These are phyloP conservation scores for Chrysemys picta DNA, from an alignment of 2,113 vertebrate genomes.

Conservation along the genomic window DNA sequence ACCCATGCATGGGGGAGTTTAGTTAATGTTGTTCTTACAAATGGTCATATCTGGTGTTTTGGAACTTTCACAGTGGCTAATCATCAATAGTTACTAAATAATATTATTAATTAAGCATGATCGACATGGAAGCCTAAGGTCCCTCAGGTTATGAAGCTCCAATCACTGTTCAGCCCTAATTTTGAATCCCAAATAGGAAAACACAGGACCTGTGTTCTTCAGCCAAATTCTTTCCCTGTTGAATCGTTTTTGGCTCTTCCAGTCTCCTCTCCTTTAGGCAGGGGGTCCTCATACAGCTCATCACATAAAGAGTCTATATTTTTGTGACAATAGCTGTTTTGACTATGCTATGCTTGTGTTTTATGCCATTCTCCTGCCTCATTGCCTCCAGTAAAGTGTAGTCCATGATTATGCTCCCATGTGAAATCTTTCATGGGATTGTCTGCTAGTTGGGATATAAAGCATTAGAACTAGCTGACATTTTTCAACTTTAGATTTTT, in stretches of 20 bases:
- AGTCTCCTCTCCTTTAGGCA: neutral
- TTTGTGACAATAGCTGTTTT: neutral
- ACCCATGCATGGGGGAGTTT: neutral
- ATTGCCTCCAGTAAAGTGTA: neutral
- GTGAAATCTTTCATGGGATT: neutral
- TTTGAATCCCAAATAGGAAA: no score
- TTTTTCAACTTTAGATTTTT: neutral
- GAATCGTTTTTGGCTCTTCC: neutral
- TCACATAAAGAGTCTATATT: neutral
- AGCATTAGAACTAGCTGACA: neutral
- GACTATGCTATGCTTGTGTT: neutral
- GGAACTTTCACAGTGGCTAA: neutral
- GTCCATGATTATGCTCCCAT: neutral
- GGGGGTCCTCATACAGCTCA: neutral
- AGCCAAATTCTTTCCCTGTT: neutral
- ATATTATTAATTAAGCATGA: neutral
- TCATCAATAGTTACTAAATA: neutral
- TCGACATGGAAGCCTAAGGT: neutral
- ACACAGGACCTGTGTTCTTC: neutral
- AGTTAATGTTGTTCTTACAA: neutral
- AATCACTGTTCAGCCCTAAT: no score
- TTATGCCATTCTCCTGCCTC: neutral
- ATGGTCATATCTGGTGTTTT: neutral
- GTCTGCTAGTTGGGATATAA: neutral
- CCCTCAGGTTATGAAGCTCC: neutral